phyloP scores from a whole-genome alignment of 2,113 vertebrate species.

The Taurulus bubalis region DNA sequence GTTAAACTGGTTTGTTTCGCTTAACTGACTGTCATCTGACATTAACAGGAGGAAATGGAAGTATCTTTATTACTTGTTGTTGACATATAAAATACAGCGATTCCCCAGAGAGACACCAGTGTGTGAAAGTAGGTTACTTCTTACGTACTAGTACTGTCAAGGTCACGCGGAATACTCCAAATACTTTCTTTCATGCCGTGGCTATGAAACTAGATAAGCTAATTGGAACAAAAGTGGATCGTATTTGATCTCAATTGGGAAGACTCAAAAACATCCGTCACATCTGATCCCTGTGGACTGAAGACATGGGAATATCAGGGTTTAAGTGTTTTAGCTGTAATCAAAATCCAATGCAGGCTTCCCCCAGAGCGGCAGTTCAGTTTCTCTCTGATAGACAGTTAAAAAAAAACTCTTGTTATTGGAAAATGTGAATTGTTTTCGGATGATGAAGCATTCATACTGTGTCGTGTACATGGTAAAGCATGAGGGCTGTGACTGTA shows the following conservation, averaged over 20 bases:
- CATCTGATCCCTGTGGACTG: background rate
- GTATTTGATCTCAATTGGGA: background rate
- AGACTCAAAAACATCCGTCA: background rate
- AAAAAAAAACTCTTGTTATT: background rate
- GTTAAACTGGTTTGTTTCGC: conserved; percentile 15
- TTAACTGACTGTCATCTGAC: conserved; percentile 4
- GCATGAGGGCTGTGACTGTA: conserved; percentile 3
- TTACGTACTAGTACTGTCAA: background rate
- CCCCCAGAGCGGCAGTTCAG: conserved; percentile 19
- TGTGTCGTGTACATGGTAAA: background rate
- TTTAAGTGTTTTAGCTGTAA: conserved; percentile 36
- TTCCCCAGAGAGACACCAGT: background rate
- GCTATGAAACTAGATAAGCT: background rate
- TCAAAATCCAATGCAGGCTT: conserved; percentile 36
- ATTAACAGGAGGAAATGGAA: conserved; percentile 31
- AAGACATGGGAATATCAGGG: conserved; percentile 8
- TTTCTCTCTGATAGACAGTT: conserved; percentile 8
- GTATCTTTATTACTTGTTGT: background rate
- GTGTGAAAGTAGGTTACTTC: background rate
- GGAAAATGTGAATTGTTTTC: background rate
- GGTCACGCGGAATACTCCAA: background rate
- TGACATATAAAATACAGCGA: background rate
- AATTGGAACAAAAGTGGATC: background rate
- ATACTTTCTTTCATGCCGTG: background rate
- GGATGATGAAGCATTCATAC: background rate